Base-by-base conservation (phyloP, 2,888 invertebrate species). In the Horisme vitalbata region DNA sequence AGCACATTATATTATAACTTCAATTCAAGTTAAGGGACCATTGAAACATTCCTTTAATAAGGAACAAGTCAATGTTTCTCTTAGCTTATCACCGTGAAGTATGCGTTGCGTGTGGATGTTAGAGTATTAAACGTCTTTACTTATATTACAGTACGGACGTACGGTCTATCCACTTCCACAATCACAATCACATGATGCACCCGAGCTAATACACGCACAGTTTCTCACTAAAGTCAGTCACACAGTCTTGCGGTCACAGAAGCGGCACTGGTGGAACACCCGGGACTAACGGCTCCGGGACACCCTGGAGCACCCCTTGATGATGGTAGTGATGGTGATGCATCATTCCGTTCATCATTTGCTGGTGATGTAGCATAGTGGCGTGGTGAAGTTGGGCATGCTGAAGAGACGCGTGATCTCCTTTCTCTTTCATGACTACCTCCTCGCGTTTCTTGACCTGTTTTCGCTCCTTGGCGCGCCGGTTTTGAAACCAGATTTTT, bases 381-480 rank as follows among this genome's bases (percentile, higher is more conserved):
- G 89, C 85, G 68, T 90, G 90, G 55, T 90, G 90, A n/a, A 90
- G 66, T 57, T 89, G 90, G 28, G 87, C 88, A 62, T 89, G 88
- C 49, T 90, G 90, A 7, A 91, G 63, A 5, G 89, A 87, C 18
- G 89, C 83, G 57, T 90, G 90, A 44, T 86, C 88, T 1, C 90
- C 90, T 53, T 92, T 92, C 57, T 92, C 92, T 57, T 92, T 92
- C 82, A 91, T 90, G 15, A 91, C 86, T 7, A 92, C 91, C 65
- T 96, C 95, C 57, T 94, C 94, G 27, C 94, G 93, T 83, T 97
- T 97, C 77, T 97, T 97, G 27, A 88, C 88, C 75, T 96, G 95
- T 79, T 97, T 97, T 7, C 98, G 92, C 70, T 98, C 97, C 84
- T 98, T 98, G 38, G 98, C 98, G 27, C 98, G 92, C 9, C 97